Base-by-base conservation (phyloP, 2,888 invertebrate species). In the Sclerodermus sp. region DNA sequence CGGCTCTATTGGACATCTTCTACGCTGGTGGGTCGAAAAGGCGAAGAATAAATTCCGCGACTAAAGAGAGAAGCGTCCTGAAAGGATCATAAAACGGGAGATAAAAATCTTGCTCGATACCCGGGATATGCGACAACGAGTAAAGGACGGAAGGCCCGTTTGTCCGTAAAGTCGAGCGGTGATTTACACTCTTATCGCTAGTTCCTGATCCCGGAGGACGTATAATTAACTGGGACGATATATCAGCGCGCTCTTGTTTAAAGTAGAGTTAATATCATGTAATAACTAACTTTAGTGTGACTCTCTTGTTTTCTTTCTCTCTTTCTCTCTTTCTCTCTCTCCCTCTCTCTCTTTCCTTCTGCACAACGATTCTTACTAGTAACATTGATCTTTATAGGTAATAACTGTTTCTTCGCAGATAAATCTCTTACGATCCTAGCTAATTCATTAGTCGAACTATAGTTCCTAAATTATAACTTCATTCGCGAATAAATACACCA, bases 51-150 rank as follows among this genome's bases (percentile, higher is more conserved):
- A 57, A 58, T 57, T 57, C 43, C 17, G 23, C 51, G 38, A 39
- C 41, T 48, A 42, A 53, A 42, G 45, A 47, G 39, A 52, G 45
- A 42, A 44, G 54, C 54, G 36, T 46, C 32, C 53, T 47, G 41
- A 53, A 51, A 45, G 51, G 53, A 47, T 53, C 51, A 51, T 53
- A 53, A 53, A 53, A 46, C 51, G 41, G 31, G 32, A 44, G 53
- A 53, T 53, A 51, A 49, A 13, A 23, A 53, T 53, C 53, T 13
- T 31, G 40, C 31, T 37, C 42, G 42, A 45, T 38, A 43, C 36
- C 12, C 12, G 14, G 6, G 8, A 6, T 23, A 23, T 23, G 23
- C 31, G 36, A 23, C 43, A 34, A 31, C 34, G 6, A 29, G 31
- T 17, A 17, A 29, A 42, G 30, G 23, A 41, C 18, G 8, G 41